Evolutionary conservation across 2,797 vertebrate genomes (phyloP).

Genomic region (Oreochromis grahami): DNA sequence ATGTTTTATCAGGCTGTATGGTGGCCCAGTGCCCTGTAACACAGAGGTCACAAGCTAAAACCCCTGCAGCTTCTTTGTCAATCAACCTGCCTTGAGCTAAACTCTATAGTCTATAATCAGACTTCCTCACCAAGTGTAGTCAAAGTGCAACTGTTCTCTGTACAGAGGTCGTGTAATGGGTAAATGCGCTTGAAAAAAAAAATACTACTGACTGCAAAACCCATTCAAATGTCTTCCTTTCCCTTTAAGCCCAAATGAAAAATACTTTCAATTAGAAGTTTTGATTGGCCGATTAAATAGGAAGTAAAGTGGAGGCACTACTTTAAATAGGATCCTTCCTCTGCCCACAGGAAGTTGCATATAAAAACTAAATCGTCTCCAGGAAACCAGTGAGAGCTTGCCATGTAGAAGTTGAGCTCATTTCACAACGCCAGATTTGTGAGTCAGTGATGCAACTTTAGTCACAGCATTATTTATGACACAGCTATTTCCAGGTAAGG

Average conservation of each 20-base stretch:
- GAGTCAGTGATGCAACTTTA: not conserved
- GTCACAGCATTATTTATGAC: not conserved
- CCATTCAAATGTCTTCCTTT: not conserved
- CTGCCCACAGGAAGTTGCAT: slow-evolving; percentile 1
- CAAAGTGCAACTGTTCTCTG: not conserved
- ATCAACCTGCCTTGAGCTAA: not conserved
- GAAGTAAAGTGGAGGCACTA: not conserved
- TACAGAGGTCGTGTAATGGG: not conserved
- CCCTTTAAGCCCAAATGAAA: not conserved
- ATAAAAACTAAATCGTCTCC: not conserved
- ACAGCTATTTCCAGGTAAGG: not conserved
- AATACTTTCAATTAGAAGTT: not conserved
- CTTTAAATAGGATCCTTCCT: not conserved
- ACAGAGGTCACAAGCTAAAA: slow-evolving; percentile 7
- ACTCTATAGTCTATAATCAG: not conserved
- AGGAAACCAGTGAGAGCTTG: not conserved
- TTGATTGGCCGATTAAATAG: not conserved
- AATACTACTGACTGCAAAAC: not conserved
- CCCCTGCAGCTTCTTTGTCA: slow-evolving; percentile 13
- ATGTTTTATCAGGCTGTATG: not conserved
- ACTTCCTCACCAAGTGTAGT: not conserved
- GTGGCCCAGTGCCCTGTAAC: not conserved
- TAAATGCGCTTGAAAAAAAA: not conserved
- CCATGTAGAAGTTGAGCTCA: not conserved
- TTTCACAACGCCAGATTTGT: not conserved